Conservation (phyloP, 2,113 vertebrate species). For the Chaetodon trifascialis region DNA sequence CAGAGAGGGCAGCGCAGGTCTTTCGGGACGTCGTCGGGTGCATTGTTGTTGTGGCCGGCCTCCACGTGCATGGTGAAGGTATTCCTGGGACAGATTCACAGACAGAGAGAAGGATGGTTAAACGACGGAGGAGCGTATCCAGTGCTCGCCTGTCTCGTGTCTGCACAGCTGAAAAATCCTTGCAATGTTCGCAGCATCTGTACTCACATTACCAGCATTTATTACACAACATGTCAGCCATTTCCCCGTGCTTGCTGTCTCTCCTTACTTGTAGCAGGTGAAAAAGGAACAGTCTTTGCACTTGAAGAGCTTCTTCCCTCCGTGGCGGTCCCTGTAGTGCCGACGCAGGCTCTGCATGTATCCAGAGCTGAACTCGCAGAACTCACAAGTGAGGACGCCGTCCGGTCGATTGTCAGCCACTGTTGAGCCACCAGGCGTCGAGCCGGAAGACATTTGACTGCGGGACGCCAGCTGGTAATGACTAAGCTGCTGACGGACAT, state of each 20-base stretch:
- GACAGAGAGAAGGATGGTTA: not conserved
- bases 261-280: conserved; percentile 96
- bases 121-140: not conserved
- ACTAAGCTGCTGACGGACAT: conserved; percentile 95
- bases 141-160: not conserved
- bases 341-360: conserved; percentile 99
- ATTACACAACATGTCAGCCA: not conserved
- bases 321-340: conserved; percentile 97
- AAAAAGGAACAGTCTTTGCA: conserved; percentile 99
- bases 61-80: conserved; percentile 97
- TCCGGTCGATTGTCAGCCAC: conserved; percentile 85
- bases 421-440: conserved; percentile 71
- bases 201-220: not conserved
- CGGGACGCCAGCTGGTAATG: conserved; percentile 94
- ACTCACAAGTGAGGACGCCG: conserved; percentile 93
- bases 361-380: conserved; percentile 98
- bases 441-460: conserved; percentile 87
- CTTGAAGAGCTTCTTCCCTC: conserved; percentile 98
- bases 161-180: not conserved
- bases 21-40: conserved; percentile 90
- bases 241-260: not conserved
- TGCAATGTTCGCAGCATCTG: too few species aligned
- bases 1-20: conserved; percentile 98
- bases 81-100: conserved; percentile 84
- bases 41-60: conserved; percentile 89